phyloP scores from a whole-genome alignment of 1,140 invertebrate species.

The Drosophila azteca region DNA sequence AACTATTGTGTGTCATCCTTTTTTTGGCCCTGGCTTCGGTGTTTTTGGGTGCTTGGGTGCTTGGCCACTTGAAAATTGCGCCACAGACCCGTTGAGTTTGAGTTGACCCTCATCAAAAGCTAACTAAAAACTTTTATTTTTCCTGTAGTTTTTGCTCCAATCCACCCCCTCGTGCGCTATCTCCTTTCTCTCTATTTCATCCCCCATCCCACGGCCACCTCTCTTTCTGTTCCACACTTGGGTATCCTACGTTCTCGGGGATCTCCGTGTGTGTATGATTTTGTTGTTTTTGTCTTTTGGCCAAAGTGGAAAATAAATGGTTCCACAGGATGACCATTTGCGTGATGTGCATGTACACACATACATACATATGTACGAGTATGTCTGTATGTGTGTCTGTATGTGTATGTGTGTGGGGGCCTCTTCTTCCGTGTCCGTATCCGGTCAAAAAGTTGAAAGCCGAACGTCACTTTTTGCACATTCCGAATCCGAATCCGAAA shows the following conservation, averaged over 20 bases:
- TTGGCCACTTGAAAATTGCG: conserved; percentile 72
- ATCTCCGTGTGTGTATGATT: conserved; percentile 25
- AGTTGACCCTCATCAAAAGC: conserved; percentile 82
- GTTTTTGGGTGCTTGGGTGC: not conserved
- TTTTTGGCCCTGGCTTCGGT: conserved; percentile 16
- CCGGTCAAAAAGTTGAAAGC: conserved; percentile 76
- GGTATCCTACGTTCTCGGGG: too few relatives aligned
- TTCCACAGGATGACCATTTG: conserved; percentile 82
- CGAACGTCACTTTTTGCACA: conserved; percentile 71
- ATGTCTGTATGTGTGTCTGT: conserved; percentile 3
- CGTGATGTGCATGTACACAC: conserved; percentile 47
- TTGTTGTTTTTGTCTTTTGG: conserved; percentile 67
- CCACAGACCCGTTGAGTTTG: conserved; percentile 66
- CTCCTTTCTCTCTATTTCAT: conserved; percentile 3
- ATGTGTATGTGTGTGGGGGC: conserved; percentile 18
- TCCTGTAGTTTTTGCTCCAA: conserved; percentile 56
- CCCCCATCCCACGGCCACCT: not conserved
- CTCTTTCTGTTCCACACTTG: conserved; percentile 4
- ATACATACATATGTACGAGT: not conserved
- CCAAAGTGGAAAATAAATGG: conserved; percentile 82
- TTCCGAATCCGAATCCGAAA: conserved; percentile 46
- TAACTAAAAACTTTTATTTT: conserved; percentile 81
- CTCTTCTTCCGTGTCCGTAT: conserved; percentile 48
- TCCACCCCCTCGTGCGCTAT: not conserved
- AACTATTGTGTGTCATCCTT: conserved; percentile 73